A percentile compares a stretch with the other conserved stretches of the same genome.
Conservation (phyloP, 2,888 invertebrate species). For the Actias luna region DNA sequence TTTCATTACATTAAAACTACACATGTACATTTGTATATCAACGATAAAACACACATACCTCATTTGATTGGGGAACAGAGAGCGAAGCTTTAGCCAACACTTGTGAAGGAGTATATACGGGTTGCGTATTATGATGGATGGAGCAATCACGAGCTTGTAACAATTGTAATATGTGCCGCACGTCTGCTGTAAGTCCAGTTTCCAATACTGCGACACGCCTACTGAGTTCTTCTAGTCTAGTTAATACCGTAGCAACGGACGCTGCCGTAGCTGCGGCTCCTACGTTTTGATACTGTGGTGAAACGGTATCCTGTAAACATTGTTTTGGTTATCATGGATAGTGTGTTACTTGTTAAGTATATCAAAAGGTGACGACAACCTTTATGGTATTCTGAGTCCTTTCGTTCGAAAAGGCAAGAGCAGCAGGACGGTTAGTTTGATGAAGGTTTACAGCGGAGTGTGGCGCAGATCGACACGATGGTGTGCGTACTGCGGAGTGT, state of each 20-base stretch:
- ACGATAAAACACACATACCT: slow-evolving; percentile 35
- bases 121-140: slow-evolving; percentile 48
- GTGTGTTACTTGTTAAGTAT: neutral
- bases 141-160: slow-evolving; percentile 76
- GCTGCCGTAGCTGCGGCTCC: slow-evolving; percentile 62
- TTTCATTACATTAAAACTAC: neutral
- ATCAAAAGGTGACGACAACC: slow-evolving; percentile 32
- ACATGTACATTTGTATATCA: no score
- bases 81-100: slow-evolving; percentile 67
- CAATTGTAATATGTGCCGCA: slow-evolving; percentile 86
- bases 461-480: slow-evolving; percentile 72
- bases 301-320: slow-evolving; percentile 60
- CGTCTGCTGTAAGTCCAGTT: slow-evolving; percentile 87
- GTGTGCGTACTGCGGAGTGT: slow-evolving; percentile 53
- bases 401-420: slow-evolving; percentile 57
- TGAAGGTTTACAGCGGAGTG: slow-evolving; percentile 75
- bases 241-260: slow-evolving; percentile 80
- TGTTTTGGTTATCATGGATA: neutral
- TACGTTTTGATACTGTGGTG: slow-evolving; percentile 76
- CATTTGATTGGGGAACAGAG: slow-evolving; percentile 68
- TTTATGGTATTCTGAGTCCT: slow-evolving; percentile 54
- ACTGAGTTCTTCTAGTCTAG: slow-evolving; percentile 86
- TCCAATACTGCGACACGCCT: slow-evolving; percentile 87
- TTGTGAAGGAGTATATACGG: slow-evolving; percentile 65
- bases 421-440: slow-evolving; percentile 68